Conservation (phyloP, 2,113 vertebrate species). For the Polypterus bichir region DNA sequence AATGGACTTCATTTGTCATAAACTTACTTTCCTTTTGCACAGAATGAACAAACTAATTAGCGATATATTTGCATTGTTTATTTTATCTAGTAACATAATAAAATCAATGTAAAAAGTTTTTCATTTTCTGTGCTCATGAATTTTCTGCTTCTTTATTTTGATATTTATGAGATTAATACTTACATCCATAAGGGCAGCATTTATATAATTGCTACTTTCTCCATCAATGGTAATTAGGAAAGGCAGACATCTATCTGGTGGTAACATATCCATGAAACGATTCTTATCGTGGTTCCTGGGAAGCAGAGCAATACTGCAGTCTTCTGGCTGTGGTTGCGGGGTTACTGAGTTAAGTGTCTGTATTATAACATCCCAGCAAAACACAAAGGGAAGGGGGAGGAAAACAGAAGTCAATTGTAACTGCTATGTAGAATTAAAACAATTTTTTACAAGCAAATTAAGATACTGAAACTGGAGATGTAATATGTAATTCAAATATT, state of each 20-base stretch:
- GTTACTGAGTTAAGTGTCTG: conserved; percentile 98
- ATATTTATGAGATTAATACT: conserved; percentile 41
- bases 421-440: not conserved
- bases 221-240: conserved; percentile 98
- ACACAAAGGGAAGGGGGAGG: not conserved
- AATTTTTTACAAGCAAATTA: not conserved
- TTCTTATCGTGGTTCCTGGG: conserved; percentile 98
- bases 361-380: not conserved
- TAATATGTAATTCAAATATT: not conserved
- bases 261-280: conserved; percentile 95
- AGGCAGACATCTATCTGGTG: conserved; percentile 94
- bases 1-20: too few relatives aligned
- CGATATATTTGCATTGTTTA: too few relatives aligned
- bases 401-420: not conserved
- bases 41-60: too few relatives aligned
- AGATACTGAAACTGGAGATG: not conserved
- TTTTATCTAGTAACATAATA: too few relatives aligned
- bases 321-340: conserved; percentile 89
- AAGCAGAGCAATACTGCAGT: conserved; percentile 95
- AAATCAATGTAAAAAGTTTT: too few relatives aligned
- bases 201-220: conserved; percentile 98
- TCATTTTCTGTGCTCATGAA: too few relatives aligned
- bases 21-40: too few relatives aligned
- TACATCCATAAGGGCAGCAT: conserved; percentile 97
- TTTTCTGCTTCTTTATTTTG: too few relatives aligned